phyloP scores from a whole-genome alignment of 2,113 vertebrate species.

The Lophura nycthemera region DNA sequence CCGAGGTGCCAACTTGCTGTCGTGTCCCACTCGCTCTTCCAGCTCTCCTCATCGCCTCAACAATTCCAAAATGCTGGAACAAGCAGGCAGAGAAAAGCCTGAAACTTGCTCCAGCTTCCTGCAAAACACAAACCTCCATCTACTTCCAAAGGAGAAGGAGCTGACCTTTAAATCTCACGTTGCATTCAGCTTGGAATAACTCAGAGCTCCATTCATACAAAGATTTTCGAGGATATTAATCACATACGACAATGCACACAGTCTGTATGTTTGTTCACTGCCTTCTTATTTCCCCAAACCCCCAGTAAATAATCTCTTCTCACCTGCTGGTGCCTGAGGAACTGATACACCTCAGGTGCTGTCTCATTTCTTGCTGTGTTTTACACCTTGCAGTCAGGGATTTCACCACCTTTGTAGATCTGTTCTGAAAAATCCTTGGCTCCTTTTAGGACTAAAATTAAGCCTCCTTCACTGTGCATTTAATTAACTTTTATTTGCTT shows the following conservation, averaged over 20 bases:
- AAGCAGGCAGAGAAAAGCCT: background rate
- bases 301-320: background rate
- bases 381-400: background rate
- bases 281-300: background rate
- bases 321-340: background rate
- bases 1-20: background rate
- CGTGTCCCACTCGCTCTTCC: background rate
- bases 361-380: background rate
- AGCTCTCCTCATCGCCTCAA: background rate
- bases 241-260: background rate
- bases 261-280: background rate
- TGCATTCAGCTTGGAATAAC: background rate
- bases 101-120: background rate
- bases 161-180: background rate
- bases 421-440: background rate
- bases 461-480: slow-evolving; percentile 9
- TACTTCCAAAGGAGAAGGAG: background rate
- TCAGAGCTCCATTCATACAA: background rate
- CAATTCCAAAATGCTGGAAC: background rate
- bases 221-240: background rate
- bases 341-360: background rate
- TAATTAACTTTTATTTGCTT: slow-evolving; percentile 66
- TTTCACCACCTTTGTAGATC: background rate
- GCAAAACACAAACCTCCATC: fast-evolving
- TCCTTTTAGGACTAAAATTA: slow-evolving; percentile 51